phyloP scores from a whole-genome alignment of 2,113 vertebrate genomes.

The Ictalurus punctatus region DNA sequence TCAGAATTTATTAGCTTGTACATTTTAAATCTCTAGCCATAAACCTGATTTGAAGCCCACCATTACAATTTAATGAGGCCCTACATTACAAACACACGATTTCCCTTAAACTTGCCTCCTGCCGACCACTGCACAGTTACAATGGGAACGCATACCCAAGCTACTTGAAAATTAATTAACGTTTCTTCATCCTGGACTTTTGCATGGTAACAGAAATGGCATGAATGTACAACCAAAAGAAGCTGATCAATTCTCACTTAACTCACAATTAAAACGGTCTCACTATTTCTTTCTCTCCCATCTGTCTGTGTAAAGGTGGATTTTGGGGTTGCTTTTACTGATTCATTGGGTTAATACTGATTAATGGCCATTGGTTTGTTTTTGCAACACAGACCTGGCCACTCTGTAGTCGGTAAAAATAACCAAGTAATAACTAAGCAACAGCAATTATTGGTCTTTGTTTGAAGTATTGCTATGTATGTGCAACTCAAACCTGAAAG shows the following conservation, averaged over 20 bases:
- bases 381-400: too few species aligned
- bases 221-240: background rate
- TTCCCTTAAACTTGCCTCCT: background rate
- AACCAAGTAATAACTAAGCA: too few species aligned
- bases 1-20: conserved; percentile 6
- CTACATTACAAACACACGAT: conserved; percentile 29
- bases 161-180: background rate
- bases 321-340: too few species aligned
- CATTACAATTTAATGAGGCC: conserved; percentile 37
- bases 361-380: background rate
- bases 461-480: background rate
- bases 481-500: background rate
- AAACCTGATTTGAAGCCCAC: conserved; percentile 17
- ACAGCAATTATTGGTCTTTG: background rate
- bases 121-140: background rate
- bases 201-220: background rate
- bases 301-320: background rate
- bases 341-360: background rate
- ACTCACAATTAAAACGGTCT: background rate
- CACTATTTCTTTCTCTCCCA: background rate
- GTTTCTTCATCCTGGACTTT: background rate
- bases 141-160: accelerated
- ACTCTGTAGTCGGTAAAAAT: too few species aligned
- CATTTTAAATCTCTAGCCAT: conserved; percentile 29
- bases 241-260: background rate